These are phyloP conservation scores for Neoniphon sammara DNA, from an alignment of 2,797 vertebrate genomes.

Conservation along the genomic window DNA sequence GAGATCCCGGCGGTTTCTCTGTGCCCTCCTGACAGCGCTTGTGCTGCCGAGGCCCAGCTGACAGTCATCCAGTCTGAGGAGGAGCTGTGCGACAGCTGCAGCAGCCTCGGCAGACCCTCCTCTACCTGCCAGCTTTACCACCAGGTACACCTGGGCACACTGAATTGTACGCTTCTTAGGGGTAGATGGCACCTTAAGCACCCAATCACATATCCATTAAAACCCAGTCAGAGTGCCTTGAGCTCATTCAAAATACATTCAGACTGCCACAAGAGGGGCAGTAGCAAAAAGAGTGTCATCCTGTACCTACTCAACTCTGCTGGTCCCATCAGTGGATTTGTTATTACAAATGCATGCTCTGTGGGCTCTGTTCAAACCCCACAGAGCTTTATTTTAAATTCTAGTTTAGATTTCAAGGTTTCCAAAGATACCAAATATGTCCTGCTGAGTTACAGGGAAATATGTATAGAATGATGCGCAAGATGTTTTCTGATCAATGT, in stretches of 20 bases:
- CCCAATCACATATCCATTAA: slow-evolving; percentile 15
- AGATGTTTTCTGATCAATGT: too few species aligned
- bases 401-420: too few species aligned
- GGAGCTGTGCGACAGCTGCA: slow-evolving; percentile 79
- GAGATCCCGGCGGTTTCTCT: slow-evolving; percentile 83
- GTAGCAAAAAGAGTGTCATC: slow-evolving; percentile 18
- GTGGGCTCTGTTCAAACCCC: too few species aligned
- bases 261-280: slow-evolving; percentile 6
- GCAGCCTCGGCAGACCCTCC: slow-evolving; percentile 76
- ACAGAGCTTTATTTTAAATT: too few species aligned
- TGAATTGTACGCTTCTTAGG: slow-evolving; percentile 10
- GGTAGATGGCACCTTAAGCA: slow-evolving; percentile 10
- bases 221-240: not conserved
- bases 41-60: slow-evolving; percentile 66
- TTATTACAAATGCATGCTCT: too few species aligned
- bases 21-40: slow-evolving; percentile 79
- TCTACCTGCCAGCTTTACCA: slow-evolving; percentile 82
- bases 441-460: too few species aligned
- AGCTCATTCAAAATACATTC: slow-evolving; percentile 19
- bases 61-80: slow-evolving; percentile 72
- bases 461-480: too few species aligned
- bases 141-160: slow-evolving; percentile 68
- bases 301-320: too few species aligned
- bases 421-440: too few species aligned
- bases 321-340: too few species aligned